phyloP scores from a whole-genome alignment of 30 jellyfish, hydroid and myxozoan species.

The Aurelia sp. region DNA sequence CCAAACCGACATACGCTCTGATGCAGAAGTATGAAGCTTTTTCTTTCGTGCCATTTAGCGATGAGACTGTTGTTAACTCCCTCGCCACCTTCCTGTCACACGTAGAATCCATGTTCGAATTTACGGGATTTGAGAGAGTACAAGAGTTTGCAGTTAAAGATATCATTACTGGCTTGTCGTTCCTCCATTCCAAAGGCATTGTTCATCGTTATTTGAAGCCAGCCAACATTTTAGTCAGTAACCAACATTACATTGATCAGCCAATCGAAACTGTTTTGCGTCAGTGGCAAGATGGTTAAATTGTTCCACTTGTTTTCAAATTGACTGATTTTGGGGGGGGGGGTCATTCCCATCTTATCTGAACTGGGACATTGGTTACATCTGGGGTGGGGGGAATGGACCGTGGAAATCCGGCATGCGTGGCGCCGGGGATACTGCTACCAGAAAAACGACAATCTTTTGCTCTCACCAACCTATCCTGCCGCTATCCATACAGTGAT shows the following conservation, averaged over 20 bases:
- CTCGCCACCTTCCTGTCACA: too few relatives aligned
- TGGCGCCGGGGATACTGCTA: conserved; percentile 11
- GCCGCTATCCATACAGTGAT: not conserved
- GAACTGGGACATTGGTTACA: not conserved
- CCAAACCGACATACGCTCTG: not conserved
- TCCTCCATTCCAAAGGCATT: not conserved
- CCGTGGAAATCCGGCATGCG: conserved; percentile 3
- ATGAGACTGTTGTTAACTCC: too few relatives aligned
- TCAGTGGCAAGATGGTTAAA: not conserved
- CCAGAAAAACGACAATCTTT: not conserved
- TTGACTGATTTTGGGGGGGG: conserved; percentile 39
- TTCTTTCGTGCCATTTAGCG: too few relatives aligned
- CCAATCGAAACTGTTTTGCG: not conserved
- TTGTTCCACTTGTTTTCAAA: conserved; percentile 1
- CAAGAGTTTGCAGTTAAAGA: too few relatives aligned
- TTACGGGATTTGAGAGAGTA: too few relatives aligned
- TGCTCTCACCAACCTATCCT: not conserved
- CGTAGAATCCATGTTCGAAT: too few relatives aligned
- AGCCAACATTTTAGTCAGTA: not conserved
- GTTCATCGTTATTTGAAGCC: not conserved
- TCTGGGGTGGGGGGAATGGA: not conserved
- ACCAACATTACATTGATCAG: not conserved
- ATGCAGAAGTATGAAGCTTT: conserved; percentile 2
- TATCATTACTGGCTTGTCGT: too few relatives aligned
- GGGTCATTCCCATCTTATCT: not conserved